These are phyloP conservation scores for Anticlea derivata DNA, from an alignment of 2,888 invertebrate genomes.

Conservation along the genomic window DNA sequence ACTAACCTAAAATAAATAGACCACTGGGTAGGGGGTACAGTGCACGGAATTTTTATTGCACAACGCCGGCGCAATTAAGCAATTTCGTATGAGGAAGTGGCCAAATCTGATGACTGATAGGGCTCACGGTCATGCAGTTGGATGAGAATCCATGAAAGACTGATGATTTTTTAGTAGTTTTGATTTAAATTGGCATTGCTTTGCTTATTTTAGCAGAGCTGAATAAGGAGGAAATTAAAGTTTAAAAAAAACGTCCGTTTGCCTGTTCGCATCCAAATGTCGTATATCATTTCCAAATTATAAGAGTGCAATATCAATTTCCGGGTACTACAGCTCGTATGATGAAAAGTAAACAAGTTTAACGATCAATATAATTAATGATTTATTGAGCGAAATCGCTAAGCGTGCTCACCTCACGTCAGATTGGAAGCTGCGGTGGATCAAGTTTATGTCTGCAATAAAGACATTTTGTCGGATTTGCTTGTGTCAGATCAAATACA, in stretches of 20 bases:
- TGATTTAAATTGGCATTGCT: too few species aligned
- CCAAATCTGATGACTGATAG: too few species aligned
- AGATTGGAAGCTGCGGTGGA: conserved; percentile 19
- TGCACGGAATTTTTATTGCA: not conserved
- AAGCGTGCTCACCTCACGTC: conserved; percentile 24
- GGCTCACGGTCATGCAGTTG: too few species aligned
- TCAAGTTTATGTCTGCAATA: conserved; percentile 27
- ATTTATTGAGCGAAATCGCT: conserved; percentile 33
- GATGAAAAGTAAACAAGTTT: conserved; percentile 35
- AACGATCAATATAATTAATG: conserved; percentile 33
- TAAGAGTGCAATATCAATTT: not conserved
- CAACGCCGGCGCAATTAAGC: too few species aligned
- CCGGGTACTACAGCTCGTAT: conserved; percentile 20
- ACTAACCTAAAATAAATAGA: conserved; percentile 12
- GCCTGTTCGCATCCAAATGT: too few species aligned
- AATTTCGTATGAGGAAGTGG: too few species aligned
- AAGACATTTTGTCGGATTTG: conserved; percentile 27
- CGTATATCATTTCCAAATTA: too few species aligned
- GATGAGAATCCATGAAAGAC: too few species aligned
- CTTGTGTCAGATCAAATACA: not conserved
- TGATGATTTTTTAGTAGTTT: too few species aligned
- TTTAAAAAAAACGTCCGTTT: too few species aligned
- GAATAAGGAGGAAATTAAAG: too few species aligned
- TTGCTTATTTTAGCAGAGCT: too few species aligned
- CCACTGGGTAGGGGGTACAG: conserved; percentile 7